These are phyloP conservation scores for Gobio gobio DNA, from an alignment of 2,113 vertebrate genomes.

Conservation along the genomic window DNA sequence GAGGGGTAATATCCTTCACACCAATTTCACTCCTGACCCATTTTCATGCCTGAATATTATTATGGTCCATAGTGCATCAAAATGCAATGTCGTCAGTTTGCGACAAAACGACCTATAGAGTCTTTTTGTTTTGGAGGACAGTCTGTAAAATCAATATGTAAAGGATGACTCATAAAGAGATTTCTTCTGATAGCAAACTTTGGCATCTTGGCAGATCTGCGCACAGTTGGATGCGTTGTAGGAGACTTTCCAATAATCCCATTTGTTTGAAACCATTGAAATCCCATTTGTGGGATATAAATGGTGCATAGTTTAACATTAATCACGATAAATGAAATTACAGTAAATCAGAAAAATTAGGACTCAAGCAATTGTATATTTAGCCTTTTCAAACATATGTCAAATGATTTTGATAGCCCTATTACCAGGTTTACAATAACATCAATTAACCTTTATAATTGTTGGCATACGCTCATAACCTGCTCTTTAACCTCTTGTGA, in stretches of 20 bases:
- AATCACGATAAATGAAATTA: no score
- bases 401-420: neutral
- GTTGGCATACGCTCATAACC: neutral
- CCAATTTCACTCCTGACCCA: no score
- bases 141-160: neutral
- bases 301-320: no score
- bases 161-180: neutral
- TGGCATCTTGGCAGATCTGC: neutral
- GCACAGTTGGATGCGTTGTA: neutral
- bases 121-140: no score
- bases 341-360: neutral
- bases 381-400: neutral
- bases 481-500: conserved; percentile 23
- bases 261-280: neutral
- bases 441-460: conserved; percentile 12
- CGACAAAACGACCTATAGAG: no score
- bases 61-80: no score
- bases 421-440: conserved; percentile 7
- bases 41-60: no score
- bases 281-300: neutral
- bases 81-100: no score
- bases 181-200: neutral
- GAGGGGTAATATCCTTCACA: no score
- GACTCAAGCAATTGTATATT: neutral
- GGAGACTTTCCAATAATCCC: neutral